phyloP scores from a whole-genome alignment of 1,140 invertebrate species.

The Planococcus citri region DNA sequence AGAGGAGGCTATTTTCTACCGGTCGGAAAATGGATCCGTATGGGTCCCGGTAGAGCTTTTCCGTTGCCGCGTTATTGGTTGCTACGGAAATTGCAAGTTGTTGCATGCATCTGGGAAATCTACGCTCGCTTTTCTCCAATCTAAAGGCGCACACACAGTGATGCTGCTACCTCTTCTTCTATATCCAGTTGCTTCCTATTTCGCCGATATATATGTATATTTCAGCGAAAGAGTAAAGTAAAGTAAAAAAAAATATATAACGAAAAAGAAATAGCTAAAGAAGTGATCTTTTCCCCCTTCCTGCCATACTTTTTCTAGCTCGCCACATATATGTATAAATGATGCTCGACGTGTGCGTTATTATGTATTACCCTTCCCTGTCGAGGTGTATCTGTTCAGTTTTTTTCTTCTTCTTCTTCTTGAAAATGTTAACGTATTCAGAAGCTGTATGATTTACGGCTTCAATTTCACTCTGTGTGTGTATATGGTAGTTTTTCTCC shows the following conservation, averaged over 20 bases:
- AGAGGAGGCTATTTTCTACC: slow-evolving; percentile 21
- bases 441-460: slow-evolving; percentile 10
- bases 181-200: no score
- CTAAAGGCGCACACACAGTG: no score
- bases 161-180: neutral
- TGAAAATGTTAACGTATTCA: slow-evolving; percentile 18
- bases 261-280: no score
- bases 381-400: neutral
- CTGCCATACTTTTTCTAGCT: no score
- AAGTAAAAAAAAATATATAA: no score
- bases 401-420: no score
- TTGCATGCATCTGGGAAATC: slow-evolving; percentile 21
- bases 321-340: no score
- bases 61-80: slow-evolving; percentile 18
- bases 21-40: slow-evolving; percentile 20
- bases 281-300: no score
- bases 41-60: slow-evolving; percentile 15
- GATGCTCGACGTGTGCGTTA: no score
- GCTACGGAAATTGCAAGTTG: slow-evolving; percentile 22
- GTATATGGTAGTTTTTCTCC: no score
- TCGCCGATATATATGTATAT: neutral
- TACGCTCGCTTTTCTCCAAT: slow-evolving; percentile 16
- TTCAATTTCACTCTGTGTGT: slow-evolving; percentile 14
- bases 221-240: no score
- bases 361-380: neutral